A percentile compares a stretch with the other conserved stretches of the same genome.
phyloP scores from a whole-genome alignment of 2,113 vertebrate species.

The Corynorhinus townsendii region DNA sequence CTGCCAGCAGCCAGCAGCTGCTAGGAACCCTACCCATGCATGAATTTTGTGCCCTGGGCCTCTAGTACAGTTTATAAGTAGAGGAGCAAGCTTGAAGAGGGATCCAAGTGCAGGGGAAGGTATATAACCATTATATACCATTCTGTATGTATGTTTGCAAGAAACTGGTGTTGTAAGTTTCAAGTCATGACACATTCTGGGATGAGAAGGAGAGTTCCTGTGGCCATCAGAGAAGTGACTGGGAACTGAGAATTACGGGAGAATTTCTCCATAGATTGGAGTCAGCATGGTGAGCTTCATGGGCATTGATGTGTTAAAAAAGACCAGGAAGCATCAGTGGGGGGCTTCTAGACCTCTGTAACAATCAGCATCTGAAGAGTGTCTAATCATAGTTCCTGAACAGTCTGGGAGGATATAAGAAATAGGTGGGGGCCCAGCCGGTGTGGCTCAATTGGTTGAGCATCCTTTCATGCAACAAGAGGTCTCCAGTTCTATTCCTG shows the following conservation, averaged over 20 bases:
- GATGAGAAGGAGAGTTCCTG: not conserved
- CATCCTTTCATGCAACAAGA: too few relatives aligned
- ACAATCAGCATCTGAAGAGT: not conserved
- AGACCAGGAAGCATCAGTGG: not conserved
- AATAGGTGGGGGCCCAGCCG: not conserved
- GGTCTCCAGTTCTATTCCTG: too few relatives aligned
- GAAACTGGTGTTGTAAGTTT: not conserved
- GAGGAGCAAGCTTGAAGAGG: not conserved
- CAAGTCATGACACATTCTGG: not conserved
- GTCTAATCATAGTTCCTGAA: not conserved
- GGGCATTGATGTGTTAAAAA: not conserved
- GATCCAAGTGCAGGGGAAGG: accelerated
- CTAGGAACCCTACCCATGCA: too few relatives aligned
- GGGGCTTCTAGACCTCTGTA: not conserved
- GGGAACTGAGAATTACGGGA: not conserved
- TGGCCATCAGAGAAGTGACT: not conserved
- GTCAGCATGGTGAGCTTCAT: not conserved
- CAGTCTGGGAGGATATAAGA: not conserved
- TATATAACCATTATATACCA: not conserved
- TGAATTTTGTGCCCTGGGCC: too few relatives aligned
- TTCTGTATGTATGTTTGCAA: not conserved
- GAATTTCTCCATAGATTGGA: not conserved
- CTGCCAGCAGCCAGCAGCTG: too few relatives aligned
- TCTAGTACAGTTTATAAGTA: not conserved
- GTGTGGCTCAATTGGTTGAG: too few relatives aligned